These are phyloP conservation scores for Nemotelus nigrinus DNA, from an alignment of 2,888 invertebrate species.

Conservation along the genomic window DNA sequence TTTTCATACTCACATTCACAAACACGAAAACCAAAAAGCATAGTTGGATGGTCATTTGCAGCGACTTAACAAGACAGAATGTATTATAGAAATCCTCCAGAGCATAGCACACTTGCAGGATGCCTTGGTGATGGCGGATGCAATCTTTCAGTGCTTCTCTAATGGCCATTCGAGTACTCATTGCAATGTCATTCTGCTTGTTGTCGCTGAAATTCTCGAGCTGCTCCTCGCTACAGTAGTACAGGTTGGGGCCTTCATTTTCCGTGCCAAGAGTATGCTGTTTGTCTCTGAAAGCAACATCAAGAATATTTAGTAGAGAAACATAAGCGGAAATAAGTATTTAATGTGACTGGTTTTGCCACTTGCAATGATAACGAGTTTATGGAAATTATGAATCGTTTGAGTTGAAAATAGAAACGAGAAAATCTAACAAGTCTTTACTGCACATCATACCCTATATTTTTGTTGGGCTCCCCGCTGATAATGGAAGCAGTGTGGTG, in stretches of 20 bases:
- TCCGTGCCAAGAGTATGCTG: background rate
- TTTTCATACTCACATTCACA: conserved; percentile 51
- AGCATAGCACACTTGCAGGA: conserved; percentile 53
- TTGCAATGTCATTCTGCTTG: background rate
- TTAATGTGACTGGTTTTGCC: too few relatives aligned
- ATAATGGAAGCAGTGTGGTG: conserved; percentile 54
- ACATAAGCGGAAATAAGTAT: background rate
- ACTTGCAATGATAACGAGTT: too few relatives aligned
- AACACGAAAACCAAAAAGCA: conserved; percentile 54
- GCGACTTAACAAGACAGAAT: conserved; percentile 53
- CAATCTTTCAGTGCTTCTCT: conserved; percentile 52
- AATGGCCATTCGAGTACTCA: background rate
- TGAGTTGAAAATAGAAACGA: too few relatives aligned
- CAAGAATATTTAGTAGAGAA: background rate
- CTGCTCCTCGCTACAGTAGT: conserved; percentile 45
- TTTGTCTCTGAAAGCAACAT: background rate
- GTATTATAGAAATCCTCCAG: conserved; percentile 55
- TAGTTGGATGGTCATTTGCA: conserved; percentile 53
- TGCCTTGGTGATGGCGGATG: conserved; percentile 54
- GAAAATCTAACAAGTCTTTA: too few relatives aligned
- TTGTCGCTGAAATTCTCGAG: background rate
- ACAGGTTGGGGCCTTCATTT: conserved; percentile 45
- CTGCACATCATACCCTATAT: too few relatives aligned
- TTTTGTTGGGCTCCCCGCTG: background rate
- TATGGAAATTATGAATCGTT: too few relatives aligned